phyloP scores from a whole-genome alignment of 2,113 vertebrate species.

The Aegithalos caudatus region DNA sequence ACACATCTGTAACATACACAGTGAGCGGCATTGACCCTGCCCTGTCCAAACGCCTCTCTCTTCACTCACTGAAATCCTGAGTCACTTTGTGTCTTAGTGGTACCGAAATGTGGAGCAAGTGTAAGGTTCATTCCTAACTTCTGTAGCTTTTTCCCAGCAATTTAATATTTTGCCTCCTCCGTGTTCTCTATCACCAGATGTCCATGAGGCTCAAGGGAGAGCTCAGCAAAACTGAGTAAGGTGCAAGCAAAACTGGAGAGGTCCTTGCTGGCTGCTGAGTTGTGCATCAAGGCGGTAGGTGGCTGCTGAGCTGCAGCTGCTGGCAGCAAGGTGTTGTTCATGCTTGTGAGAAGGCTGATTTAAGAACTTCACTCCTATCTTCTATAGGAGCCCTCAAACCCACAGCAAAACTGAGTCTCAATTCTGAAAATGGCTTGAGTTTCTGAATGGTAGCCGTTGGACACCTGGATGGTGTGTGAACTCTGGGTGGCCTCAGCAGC shows the following conservation, averaged over 20 bases:
- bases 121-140: neutral
- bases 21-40: rapidly evolving
- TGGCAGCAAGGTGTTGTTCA: neutral
- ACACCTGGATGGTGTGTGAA: neutral
- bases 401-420: neutral
- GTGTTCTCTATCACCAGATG: neutral
- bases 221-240: neutral
- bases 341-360: neutral
- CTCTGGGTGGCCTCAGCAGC: neutral
- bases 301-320: neutral
- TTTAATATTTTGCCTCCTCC: neutral
- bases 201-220: rapidly evolving
- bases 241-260: neutral
- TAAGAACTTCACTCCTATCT: neutral
- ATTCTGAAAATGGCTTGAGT: neutral
- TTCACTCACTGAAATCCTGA: neutral
- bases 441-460: neutral
- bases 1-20: neutral
- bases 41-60: neutral
- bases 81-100: neutral
- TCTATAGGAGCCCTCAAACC: neutral
- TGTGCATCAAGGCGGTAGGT: neutral
- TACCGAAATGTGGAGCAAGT: neutral
- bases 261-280: too few species aligned
- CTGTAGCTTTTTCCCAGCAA: neutral